phyloP scores from a whole-genome alignment of 2,888 invertebrate species.

The Protula sp. region DNA sequence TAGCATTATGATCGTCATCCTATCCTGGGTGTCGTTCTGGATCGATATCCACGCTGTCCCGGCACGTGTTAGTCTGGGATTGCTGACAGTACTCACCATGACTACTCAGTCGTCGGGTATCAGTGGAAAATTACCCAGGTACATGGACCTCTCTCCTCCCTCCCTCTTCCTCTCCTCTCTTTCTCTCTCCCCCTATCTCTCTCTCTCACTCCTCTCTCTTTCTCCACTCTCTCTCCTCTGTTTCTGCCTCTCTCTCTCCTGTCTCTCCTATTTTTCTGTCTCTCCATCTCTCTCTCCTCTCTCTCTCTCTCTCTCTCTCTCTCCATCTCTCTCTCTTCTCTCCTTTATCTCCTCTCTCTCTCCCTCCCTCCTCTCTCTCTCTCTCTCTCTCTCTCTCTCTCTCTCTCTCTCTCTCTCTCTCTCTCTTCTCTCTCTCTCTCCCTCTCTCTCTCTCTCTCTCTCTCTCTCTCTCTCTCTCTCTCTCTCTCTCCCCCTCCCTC shows the following conservation, averaged over 20 bases:
- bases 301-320: not conserved
- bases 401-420: not conserved
- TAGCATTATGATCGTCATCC: too few relatives aligned
- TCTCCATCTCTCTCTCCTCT: not conserved
- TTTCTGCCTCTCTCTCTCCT: constrained; percentile 2
- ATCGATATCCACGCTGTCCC: too few relatives aligned
- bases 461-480: not conserved
- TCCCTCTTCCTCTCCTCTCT: too few relatives aligned
- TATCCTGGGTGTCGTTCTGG: too few relatives aligned
- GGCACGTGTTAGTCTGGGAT: too few relatives aligned
- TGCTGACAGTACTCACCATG: too few relatives aligned
- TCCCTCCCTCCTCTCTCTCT: not conserved
- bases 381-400: not conserved
- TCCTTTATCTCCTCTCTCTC: too few relatives aligned
- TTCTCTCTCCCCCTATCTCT: too few relatives aligned
- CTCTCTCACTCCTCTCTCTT: not conserved
- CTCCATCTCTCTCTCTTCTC: too few relatives aligned
- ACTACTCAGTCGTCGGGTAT: too few relatives aligned
- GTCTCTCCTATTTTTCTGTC: not conserved
- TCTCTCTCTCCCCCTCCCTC: not conserved
- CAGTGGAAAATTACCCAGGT: too few relatives aligned
- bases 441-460: not conserved
- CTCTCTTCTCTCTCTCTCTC: not conserved
- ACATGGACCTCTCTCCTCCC: too few relatives aligned
- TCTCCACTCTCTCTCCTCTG: not conserved